Conservation (phyloP, 2,113 vertebrate genomes). For the Albula glossodonta region DNA sequence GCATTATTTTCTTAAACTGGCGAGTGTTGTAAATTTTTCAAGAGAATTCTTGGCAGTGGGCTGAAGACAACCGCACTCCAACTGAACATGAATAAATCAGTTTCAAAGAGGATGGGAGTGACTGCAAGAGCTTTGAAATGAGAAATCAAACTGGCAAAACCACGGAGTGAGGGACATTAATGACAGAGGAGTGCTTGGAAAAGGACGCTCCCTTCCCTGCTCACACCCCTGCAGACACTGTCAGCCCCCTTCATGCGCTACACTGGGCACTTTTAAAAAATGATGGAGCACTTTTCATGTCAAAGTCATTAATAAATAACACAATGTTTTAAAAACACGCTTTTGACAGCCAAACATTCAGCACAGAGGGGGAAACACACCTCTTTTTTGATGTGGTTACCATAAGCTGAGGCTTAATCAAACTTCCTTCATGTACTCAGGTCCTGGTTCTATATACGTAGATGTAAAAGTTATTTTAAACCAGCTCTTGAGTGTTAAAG, state of each 20-base stretch:
- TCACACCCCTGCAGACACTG: not conserved
- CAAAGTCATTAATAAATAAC: conserved; percentile 14
- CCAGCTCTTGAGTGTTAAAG: too few relatives aligned
- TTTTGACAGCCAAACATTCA: conserved; percentile 49
- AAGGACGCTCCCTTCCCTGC: not conserved
- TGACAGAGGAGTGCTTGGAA: too few relatives aligned
- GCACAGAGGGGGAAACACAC: conserved; percentile 40
- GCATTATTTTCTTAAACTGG: not conserved
- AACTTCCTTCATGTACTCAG: not conserved
- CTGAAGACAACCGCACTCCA: not conserved
- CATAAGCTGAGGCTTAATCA: not conserved
- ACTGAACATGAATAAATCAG: not conserved
- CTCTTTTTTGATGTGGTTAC: not conserved
- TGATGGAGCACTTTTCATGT: conserved; percentile 8
- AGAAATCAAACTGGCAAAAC: not conserved
- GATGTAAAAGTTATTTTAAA: not conserved
- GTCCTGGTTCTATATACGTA: not conserved
- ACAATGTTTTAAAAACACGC: conserved; percentile 11
- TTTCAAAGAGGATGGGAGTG: not conserved
- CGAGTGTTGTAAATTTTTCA: not conserved
- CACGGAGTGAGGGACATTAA: too few relatives aligned
- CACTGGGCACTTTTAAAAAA: conserved; percentile 5
- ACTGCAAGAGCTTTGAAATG: not conserved
- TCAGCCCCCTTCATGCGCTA: not conserved
- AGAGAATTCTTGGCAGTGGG: not conserved